Evolutionary conservation across 1,140 invertebrate genomes (phyloP).

Genomic region (Cotesia typhae): DNA sequence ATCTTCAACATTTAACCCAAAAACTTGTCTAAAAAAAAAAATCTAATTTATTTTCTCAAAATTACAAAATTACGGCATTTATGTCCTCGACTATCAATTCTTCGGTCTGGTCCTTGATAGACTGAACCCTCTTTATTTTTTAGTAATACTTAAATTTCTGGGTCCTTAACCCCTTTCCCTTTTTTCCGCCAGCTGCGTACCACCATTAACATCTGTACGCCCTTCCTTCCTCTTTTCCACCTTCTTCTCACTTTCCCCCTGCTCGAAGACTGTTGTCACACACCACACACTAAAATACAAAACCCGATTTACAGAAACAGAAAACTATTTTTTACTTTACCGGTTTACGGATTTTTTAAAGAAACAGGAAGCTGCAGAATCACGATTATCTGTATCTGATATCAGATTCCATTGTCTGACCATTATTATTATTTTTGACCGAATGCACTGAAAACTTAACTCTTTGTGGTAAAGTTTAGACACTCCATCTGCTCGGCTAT

Average conservation of each 20-base stretch:
- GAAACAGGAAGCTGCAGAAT: slow-evolving; percentile 1
- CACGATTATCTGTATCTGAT: slow-evolving; percentile 1
- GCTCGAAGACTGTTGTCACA: not conserved
- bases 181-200: slow-evolving; percentile 62
- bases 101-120: too few species aligned
- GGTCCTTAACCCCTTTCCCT: slow-evolving; percentile 65
- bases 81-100: too few species aligned
- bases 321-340: not conserved
- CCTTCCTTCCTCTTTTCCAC: slow-evolving; percentile 18
- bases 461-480: not conserved
- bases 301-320: not conserved
- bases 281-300: not conserved
- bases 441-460: not conserved
- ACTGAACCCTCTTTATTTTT: too few species aligned
- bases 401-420: not conserved
- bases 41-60: too few species aligned
- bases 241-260: not conserved
- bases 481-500: not conserved
- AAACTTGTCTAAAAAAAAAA: too few species aligned
- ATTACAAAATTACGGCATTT: too few species aligned
- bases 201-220: slow-evolving; percentile 60
- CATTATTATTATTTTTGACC: not conserved
- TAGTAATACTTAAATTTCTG: slow-evolving; percentile 32
- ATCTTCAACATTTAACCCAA: too few species aligned
- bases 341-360: not conserved